phyloP scores from a whole-genome alignment of 2,113 vertebrate genomes.

The Isurus oxyrinchus region DNA sequence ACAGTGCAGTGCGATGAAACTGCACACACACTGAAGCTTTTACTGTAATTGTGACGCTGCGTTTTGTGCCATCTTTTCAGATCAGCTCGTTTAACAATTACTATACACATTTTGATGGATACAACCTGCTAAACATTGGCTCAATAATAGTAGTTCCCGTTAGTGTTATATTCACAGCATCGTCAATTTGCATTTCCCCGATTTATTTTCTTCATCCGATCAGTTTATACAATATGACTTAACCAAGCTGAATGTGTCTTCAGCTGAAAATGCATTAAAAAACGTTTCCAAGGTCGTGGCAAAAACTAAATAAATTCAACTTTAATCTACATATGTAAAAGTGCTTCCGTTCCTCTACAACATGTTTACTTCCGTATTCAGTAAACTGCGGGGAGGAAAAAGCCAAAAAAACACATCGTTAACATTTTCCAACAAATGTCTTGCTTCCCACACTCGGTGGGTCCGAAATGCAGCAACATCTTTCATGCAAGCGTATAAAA shows the following conservation, averaged over 20 bases:
- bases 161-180: not conserved
- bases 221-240: not conserved
- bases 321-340: slow-evolving; percentile 10
- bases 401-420: not conserved
- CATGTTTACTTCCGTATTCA: slow-evolving; percentile 25
- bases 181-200: not conserved
- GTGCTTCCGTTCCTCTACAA: slow-evolving; percentile 25
- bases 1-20: not conserved
- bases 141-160: not conserved
- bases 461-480: not conserved
- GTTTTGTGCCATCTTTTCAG: not conserved
- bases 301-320: slow-evolving; percentile 4
- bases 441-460: not conserved
- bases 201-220: not conserved
- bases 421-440: not conserved
- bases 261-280: not conserved
- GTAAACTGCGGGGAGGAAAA: not conserved
- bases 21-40: not conserved
- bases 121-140: not conserved
- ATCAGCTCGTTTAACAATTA: not conserved
- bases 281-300: not conserved
- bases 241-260: not conserved
- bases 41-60: not conserved
- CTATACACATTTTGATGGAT: not conserved
- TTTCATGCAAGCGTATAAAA: not conserved